Conservation (phyloP, 2,113 vertebrate genomes). For the Procavia capensis region DNA sequence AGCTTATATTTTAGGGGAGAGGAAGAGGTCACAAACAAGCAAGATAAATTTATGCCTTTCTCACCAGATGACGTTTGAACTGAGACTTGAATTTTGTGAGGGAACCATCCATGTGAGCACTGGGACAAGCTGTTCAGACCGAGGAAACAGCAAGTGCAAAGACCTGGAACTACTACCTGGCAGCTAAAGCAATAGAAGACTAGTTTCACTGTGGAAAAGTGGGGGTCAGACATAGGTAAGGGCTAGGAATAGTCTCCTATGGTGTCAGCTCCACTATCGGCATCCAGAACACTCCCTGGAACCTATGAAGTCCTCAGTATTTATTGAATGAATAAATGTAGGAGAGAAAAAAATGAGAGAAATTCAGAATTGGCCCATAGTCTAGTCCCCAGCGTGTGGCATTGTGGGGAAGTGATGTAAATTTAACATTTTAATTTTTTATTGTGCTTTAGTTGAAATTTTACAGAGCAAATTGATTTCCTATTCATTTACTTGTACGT, state of each 20-base stretch:
- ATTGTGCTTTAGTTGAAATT: too few relatives aligned
- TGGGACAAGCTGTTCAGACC: neutral
- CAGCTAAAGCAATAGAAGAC: neutral
- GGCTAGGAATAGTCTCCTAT: neutral
- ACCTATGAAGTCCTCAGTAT: neutral
- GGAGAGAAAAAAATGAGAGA: neutral
- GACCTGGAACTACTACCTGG: neutral
- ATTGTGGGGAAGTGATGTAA: neutral
- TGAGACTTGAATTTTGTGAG: neutral
- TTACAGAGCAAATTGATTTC: too few relatives aligned
- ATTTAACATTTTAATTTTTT: neutral
- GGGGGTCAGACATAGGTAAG: neutral
- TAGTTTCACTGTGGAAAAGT: neutral
- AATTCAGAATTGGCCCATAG: neutral
- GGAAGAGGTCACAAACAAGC: neutral
- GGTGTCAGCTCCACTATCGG: neutral
- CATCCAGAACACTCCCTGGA: neutral
- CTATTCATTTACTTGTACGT: too few relatives aligned
- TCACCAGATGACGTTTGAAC: neutral
- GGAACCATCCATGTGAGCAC: neutral
- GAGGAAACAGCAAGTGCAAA: neutral
- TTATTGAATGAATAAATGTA: conserved; percentile 39
- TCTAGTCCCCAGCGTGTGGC: too few relatives aligned
- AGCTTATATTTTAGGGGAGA: neutral
- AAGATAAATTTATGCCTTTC: neutral